Percentiles rank a stretch among this genome's conserved stretches.
phyloP scores from a whole-genome alignment of 1,140 invertebrate species.

The Calliopsis andreniformis region DNA sequence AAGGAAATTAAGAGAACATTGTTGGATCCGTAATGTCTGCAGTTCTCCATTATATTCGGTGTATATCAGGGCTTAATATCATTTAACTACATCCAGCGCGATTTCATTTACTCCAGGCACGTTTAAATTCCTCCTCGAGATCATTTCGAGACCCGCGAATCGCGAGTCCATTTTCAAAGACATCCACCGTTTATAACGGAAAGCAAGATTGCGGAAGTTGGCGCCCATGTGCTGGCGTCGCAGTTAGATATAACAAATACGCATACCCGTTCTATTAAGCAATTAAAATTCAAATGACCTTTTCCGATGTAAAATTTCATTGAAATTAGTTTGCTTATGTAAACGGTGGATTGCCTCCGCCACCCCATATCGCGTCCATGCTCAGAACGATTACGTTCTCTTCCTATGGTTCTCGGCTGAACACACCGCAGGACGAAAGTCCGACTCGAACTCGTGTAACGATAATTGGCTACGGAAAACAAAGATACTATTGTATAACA shows the following conservation, averaged over 20 bases:
- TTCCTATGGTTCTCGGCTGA: neutral
- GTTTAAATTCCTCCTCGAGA: conserved; percentile 30
- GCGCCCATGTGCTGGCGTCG: neutral
- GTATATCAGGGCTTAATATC: conserved; percentile 43
- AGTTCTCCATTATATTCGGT: conserved; percentile 46
- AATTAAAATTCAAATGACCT: conserved; percentile 34
- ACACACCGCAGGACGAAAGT: neutral
- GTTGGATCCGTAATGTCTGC: conserved; percentile 33
- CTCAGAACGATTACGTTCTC: neutral
- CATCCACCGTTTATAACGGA: conserved; percentile 31
- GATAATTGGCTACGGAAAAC: neutral
- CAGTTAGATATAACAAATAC: neutral
- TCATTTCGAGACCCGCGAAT: conserved; percentile 19
- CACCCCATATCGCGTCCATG: neutral
- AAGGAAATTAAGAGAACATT: conserved; percentile 48
- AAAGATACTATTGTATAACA: neutral
- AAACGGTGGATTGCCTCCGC: conserved; percentile 1
- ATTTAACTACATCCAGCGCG: conserved; percentile 44
- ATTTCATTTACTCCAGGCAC: conserved; percentile 46
- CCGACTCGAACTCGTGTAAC: neutral
- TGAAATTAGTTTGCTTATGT: conserved; percentile 22
- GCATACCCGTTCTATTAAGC: conserved; percentile 7
- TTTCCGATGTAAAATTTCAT: conserved; percentile 15
- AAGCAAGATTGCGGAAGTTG: conserved; percentile 9
- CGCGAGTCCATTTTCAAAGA: conserved; percentile 44